Percentiles rank a stretch among this genome's conserved stretches.
phyloP scores from a whole-genome alignment of 1,140 invertebrate genomes.

The Pectinophora gossypiella region DNA sequence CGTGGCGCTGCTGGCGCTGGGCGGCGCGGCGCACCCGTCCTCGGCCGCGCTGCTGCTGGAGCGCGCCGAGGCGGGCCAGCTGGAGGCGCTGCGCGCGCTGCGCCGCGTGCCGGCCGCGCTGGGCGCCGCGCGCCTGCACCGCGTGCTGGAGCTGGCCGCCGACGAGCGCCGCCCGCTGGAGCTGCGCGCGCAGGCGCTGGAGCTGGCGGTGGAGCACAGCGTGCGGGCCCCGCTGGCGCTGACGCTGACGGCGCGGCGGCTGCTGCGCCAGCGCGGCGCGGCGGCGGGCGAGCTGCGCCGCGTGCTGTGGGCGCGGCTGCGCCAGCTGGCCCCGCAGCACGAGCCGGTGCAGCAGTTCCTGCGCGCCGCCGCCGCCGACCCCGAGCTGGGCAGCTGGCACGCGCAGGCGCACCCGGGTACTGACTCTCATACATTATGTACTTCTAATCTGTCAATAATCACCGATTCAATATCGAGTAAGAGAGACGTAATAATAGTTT shows the following conservation, averaged over 20 bases:
- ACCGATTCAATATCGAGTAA: too few species aligned
- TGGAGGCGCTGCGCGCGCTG: slow-evolving; percentile 12
- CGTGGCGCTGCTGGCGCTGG: slow-evolving; percentile 18
- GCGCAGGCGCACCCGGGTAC: slow-evolving; percentile 23
- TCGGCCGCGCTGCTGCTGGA: too few species aligned
- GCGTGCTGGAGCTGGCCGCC: slow-evolving; percentile 6
- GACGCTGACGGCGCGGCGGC: slow-evolving; percentile 4
- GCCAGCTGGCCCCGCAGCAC: slow-evolving; percentile 15
- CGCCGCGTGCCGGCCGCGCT: slow-evolving; percentile 9
- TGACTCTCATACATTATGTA: background rate
- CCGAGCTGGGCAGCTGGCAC: slow-evolving; percentile 21
- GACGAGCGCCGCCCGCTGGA: background rate
- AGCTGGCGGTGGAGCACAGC: slow-evolving; percentile 22
- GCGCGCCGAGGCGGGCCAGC: slow-evolving; percentile 16
- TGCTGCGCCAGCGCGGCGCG: slow-evolving; percentile 17
- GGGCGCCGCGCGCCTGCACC: too few species aligned
- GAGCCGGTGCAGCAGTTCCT: slow-evolving; percentile 17
- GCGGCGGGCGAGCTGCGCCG: slow-evolving; percentile 27
- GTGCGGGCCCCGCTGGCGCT: slow-evolving; percentile 11
- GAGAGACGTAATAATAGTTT: too few species aligned
- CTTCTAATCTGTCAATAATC: too few species aligned
- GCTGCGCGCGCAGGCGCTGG: slow-evolving; percentile 42
- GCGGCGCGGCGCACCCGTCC: slow-evolving; percentile 1
- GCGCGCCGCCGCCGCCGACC: slow-evolving; percentile 12
- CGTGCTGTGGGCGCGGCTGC: slow-evolving; percentile 35